Evolutionary conservation across 2,113 vertebrate species (phyloP), one percentile per base, ranked within the genome.

Genomic region (Forbesichthys papilliferus): DNA sequence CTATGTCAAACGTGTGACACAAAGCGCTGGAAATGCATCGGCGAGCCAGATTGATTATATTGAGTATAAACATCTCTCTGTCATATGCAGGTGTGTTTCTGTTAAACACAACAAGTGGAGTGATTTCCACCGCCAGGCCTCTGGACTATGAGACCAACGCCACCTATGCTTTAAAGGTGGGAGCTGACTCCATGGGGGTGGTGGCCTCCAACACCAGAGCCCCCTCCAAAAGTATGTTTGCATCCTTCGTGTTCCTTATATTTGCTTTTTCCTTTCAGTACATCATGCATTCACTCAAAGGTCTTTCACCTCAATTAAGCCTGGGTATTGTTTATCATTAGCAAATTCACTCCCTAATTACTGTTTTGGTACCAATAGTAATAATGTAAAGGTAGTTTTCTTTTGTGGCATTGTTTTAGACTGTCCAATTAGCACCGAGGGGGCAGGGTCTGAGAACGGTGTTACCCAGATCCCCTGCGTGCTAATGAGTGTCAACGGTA

Each of bases 161-260:
- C 78, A 93, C 84, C 52, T 96, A 94, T 0, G 64, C 93, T 69
- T 91, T 97, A 6, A 92, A 90, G 12, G 93, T 96, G 27, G 95
- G 96, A 80, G 95, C 96, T 0, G 93, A 97, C 82, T 95, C 96
- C 16, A 89, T 96, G 76, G 81, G 89, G 59, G 90, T 96, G 75
- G 93, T 91, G 20, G 93, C 88, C 6, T 94, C 93, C 46, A 95
- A 97, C 82, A 88, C 94, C 11, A 82, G 94, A 11, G 95, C 92
- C 27, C 94, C 95, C n/a, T 93, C 96, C 47, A 96, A 95, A 91
- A 95, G 96, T 96, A 89, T 94, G 95, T 34, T 34, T 42, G 65
- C 58, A 18, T 18, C 34, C 69, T 47, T 14, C 27, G 2, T 27
- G 51, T 69, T 73, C 14, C 49, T 60, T 64, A 58, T 78, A 75